phyloP scores from a whole-genome alignment of 2,888 invertebrate species.

The Eulithis prunata region DNA sequence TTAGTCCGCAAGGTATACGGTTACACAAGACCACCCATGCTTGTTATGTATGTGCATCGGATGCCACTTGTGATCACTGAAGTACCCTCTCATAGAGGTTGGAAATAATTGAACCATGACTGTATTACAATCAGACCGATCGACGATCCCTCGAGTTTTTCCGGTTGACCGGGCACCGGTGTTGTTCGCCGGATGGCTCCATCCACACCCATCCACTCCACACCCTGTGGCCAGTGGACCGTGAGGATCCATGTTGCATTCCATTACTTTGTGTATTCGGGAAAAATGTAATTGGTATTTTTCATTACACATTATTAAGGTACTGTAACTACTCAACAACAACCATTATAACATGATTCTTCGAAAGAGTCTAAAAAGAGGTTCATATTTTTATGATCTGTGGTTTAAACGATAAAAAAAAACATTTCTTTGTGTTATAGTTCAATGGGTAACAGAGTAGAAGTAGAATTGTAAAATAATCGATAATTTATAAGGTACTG shows the following conservation, averaged over 20 bases:
- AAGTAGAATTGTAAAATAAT: neutral
- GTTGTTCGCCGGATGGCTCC: slow-evolving; percentile 57
- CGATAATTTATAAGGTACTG: slow-evolving; percentile 1
- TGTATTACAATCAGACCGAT: slow-evolving; percentile 41
- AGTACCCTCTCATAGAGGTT: slow-evolving; percentile 19
- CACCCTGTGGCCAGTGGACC: slow-evolving; percentile 37
- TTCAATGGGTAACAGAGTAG: too few relatives aligned
- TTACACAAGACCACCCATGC: neutral
- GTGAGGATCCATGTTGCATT: slow-evolving; percentile 33
- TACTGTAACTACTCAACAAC: neutral
- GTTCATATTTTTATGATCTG: too few relatives aligned
- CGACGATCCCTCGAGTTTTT: slow-evolving; percentile 40
- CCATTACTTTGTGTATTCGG: slow-evolving; percentile 27
- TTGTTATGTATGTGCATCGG: slow-evolving; percentile 3
- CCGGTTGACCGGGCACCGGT: slow-evolving; percentile 38
- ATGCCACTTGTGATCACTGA: slow-evolving; percentile 18
- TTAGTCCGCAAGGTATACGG: neutral
- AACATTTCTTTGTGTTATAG: too few relatives aligned
- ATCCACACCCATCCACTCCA: slow-evolving; percentile 51
- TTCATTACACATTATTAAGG: neutral
- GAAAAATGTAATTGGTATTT: slow-evolving; percentile 12
- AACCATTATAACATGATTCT: too few relatives aligned
- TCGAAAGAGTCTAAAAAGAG: too few relatives aligned
- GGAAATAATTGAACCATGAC: slow-evolving; percentile 36
- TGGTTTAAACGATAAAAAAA: too few relatives aligned